These are phyloP conservation scores for Halcyon smyrnensis DNA, from an alignment of 2,797 vertebrate genomes.

Conservation along the genomic window DNA sequence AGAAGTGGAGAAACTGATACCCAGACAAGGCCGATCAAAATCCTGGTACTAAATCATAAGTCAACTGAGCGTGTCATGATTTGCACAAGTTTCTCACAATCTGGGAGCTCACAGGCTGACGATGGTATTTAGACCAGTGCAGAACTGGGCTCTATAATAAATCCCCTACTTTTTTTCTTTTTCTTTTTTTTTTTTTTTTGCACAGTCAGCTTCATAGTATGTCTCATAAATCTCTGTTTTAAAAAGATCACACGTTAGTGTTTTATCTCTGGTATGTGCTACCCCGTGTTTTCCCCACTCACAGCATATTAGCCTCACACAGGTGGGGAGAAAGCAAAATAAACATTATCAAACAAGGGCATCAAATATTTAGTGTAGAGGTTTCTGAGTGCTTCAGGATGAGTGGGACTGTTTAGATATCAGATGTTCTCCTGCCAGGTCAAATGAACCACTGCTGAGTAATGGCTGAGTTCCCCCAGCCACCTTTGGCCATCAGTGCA, in stretches of 20 bases:
- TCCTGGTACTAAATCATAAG: background rate
- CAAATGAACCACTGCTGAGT: slow-evolving; percentile 68
- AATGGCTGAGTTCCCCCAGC: slow-evolving; percentile 68
- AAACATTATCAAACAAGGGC: slow-evolving; percentile 53
- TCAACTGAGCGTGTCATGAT: background rate
- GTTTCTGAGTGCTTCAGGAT: slow-evolving; percentile 69
- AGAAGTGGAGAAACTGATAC: background rate
- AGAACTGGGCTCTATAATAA: background rate
- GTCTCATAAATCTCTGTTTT: slow-evolving; percentile 11
- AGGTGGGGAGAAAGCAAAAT: slow-evolving; percentile 52
- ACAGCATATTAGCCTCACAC: background rate
- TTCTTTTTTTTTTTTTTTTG: background rate
- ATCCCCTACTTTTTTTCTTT: background rate
- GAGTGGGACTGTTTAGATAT: slow-evolving; percentile 76
- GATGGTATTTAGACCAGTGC: background rate
- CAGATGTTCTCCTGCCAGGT: slow-evolving; percentile 78
- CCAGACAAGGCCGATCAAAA: background rate
- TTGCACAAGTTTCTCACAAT: background rate
- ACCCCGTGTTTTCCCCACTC: slow-evolving; percentile 25
- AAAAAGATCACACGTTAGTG: background rate
- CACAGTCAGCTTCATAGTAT: background rate
- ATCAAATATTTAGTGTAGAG: slow-evolving; percentile 77
- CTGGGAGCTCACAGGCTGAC: background rate
- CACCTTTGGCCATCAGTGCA: slow-evolving; percentile 65
- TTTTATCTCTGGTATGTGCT: slow-evolving; percentile 52